A percentile compares a stretch with the other conserved stretches of the same genome.
These are phyloP conservation scores for Drosophila demipolita DNA, from an alignment of 2,888 invertebrate genomes.

Conservation along the genomic window DNA sequence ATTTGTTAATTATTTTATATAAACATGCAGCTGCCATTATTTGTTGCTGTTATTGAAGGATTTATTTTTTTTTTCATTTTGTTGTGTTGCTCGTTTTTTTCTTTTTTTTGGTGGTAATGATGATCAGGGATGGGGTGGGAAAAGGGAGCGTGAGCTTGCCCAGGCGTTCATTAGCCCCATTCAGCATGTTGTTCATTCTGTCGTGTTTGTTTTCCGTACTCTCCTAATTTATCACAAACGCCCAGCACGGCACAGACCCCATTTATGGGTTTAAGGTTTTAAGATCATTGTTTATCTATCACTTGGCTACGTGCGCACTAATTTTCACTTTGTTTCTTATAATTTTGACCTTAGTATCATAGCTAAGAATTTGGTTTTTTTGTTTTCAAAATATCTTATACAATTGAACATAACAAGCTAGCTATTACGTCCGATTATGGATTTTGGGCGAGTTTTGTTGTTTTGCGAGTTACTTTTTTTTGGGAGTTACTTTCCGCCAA, in stretches of 20 bases:
- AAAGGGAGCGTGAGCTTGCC: slow-evolving; percentile 8
- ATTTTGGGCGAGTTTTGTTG: slow-evolving; percentile 1
- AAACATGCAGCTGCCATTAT: slow-evolving; percentile 31
- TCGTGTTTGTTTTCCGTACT: neutral
- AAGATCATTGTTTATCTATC: slow-evolving; percentile 11
- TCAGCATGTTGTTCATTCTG: neutral
- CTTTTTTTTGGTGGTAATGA: neutral
- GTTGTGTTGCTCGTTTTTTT: neutral
- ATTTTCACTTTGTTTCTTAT: neutral
- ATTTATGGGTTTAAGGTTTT: slow-evolving; percentile 2
- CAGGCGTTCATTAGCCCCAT: slow-evolving; percentile 3
- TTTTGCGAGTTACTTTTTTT: slow-evolving; percentile 6
- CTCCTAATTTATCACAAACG: slow-evolving; percentile 36
- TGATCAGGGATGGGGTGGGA: neutral
- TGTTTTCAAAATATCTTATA: neutral
- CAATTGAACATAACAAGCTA: slow-evolving; percentile 12
- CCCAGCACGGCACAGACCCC: slow-evolving; percentile 15
- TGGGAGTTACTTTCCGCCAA: slow-evolving; percentile 1
- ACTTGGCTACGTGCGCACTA: slow-evolving; percentile 25
- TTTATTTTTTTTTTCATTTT: neutral
- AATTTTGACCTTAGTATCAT: slow-evolving; percentile 6
- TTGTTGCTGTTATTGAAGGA: slow-evolving; percentile 1
- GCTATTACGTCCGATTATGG: slow-evolving; percentile 1
- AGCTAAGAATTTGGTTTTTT: neutral
- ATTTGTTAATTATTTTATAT: neutral